Evolutionary conservation across 2,888 invertebrate species (phyloP), one percentile per base, ranked within the genome.

Genomic region (Elysia crispata): DNA sequence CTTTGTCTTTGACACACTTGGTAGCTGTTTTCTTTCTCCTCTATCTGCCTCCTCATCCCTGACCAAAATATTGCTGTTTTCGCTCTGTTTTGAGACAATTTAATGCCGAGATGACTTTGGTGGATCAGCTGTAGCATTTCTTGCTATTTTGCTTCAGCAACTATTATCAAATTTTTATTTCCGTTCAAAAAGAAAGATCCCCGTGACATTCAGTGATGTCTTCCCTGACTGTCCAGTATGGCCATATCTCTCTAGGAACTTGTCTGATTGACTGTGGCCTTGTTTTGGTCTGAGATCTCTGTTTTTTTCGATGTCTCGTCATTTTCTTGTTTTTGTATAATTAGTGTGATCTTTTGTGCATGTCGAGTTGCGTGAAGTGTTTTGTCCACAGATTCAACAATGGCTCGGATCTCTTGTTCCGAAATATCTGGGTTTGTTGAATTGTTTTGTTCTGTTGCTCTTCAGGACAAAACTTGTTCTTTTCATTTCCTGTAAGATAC

Each of bases 401-500:
- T 8, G 6, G 60, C 60, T 8, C 15, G 5, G n/a, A n/a, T n/a
- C n/a, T n/a, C 66, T 66, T 66, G 5, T 66, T 66, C 28, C 25
- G 18, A 18, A 28, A 66, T 66, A 3, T 66, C 25, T 8, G 66
- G 8, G 5, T 23, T 64, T 23, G 64, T 11, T 15, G n/a, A n/a
- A 23, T 60, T n/a, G 3, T 23, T 28, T 30, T 8, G 3, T 28
- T 30, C 15, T 28, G 30, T 18, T 18, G 25, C 13, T 66, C 66
- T 66, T 6, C 5, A 66, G 3, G 66, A 25, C 8, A 66, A 18
- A 8, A 31, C 30, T 18, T 28, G 66, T 18, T 66, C 30, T 28
- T 6, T 66, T 6, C 66, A 8, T 23, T 25, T 25, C 25, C 8
- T 30, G 64, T 72, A 81, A 3, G n/a, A 60, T 28, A 80, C 28